A percentile compares a stretch with the other conserved stretches of the same genome.
Conservation (phyloP, 2,888 invertebrate species). For the Baronia brevicornis region DNA sequence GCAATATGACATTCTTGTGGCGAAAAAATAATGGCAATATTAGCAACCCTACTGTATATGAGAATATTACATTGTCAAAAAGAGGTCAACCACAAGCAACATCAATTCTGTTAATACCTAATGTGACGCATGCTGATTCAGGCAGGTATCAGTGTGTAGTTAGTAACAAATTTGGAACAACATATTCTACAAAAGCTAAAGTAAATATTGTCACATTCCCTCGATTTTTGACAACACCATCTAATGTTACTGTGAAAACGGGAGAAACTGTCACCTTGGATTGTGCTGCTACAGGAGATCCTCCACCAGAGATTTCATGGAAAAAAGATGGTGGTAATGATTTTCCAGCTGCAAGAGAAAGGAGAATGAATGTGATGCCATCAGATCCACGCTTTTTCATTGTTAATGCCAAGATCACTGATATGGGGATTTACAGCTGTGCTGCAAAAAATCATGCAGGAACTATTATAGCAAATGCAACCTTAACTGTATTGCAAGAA, state of each 20-base stretch:
- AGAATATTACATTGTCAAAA: conserved; percentile 60
- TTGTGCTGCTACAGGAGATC: conserved; percentile 93
- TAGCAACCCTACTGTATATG: conserved; percentile 59
- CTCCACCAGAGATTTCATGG: conserved; percentile 91
- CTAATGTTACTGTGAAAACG: conserved; percentile 88
- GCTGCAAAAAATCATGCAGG: conserved; percentile 94
- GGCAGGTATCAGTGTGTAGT: conserved; percentile 96
- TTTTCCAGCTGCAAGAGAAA: conserved; percentile 95
- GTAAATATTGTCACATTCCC: conserved; percentile 93
- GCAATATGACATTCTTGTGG: conserved; percentile 89
- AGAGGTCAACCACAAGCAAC: conserved; percentile 79
- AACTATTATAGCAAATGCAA: conserved; percentile 88
- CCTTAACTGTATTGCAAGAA: conserved; percentile 88
- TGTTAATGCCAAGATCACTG: conserved; percentile 89
- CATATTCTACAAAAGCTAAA: conserved; percentile 90
- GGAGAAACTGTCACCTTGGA: conserved; percentile 91
- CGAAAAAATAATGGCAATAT: conserved; percentile 85
- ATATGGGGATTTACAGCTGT: conserved; percentile 95
- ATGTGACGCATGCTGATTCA: conserved; percentile 86
- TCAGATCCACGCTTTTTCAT: conserved; percentile 95
- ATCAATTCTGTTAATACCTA: conserved; percentile 83
- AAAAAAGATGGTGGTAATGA: conserved; percentile 95
- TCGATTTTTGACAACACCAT: conserved; percentile 87
- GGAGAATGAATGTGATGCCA: conserved; percentile 94
- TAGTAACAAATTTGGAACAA: conserved; percentile 90